Percentiles rank a stretch among this genome's conserved stretches.
Evolutionary conservation across 2,113 vertebrate species (phyloP).

Genomic region (Kryptolebias marmoratus): DNA sequence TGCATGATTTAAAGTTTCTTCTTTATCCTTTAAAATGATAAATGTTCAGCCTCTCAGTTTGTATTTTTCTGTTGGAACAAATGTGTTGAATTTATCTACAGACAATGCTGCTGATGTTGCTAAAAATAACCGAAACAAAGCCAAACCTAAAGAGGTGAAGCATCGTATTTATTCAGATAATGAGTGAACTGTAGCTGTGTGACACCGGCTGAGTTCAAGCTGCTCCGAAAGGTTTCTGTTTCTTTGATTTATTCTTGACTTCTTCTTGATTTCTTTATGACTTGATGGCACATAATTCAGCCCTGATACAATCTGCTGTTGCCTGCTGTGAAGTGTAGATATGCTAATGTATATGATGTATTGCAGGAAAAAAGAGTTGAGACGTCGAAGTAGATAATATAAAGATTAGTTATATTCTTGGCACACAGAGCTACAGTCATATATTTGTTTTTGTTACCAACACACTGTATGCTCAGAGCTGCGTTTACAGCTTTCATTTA

Average conservation of each 20-base stretch:
- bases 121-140: neutral
- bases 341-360: conserved; percentile 16
- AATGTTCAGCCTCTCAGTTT: neutral
- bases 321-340: conserved; percentile 14
- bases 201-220: neutral
- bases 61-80: neutral
- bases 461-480: neutral
- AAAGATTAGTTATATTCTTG: conserved; percentile 5
- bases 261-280: conserved; percentile 8
- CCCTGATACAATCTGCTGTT: neutral
- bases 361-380: neutral
- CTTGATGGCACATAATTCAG: conserved; percentile 22
- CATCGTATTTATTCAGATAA: neutral
- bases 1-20: no score
- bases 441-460: neutral
- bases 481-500: conserved; percentile 5
- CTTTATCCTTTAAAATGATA: neutral
- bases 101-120: neutral
- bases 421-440: neutral
- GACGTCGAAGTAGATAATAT: conserved; percentile 8
- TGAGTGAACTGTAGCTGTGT: neutral
- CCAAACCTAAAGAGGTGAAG: neutral
- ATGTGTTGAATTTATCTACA: neutral
- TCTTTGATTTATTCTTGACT: conserved; percentile 4
- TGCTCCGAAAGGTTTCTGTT: neutral